phyloP scores from a whole-genome alignment of 2,113 vertebrate species.

The Dissostichus mawsoni region DNA sequence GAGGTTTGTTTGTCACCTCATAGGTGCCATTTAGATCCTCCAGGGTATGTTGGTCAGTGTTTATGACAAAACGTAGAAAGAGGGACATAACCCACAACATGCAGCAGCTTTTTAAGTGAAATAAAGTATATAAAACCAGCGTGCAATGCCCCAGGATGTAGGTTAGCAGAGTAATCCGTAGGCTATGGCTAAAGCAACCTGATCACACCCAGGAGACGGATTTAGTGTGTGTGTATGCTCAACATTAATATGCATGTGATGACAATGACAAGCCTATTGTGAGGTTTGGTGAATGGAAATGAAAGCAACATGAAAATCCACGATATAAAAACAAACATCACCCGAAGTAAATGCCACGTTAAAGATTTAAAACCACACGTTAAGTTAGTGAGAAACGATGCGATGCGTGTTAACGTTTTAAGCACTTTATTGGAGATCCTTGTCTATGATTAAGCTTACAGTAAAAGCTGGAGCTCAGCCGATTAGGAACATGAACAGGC shows the following conservation, averaged over 20 bases:
- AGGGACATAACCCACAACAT: not conserved
- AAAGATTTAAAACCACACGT: not conserved
- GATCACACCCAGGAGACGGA: conserved; percentile 17
- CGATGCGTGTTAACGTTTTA: not conserved
- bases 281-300: not conserved
- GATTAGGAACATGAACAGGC: conserved; percentile 67
- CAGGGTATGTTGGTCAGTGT: not conserved
- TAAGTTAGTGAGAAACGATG: not conserved
- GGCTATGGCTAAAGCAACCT: conserved; percentile 69
- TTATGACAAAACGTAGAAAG: not conserved
- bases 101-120: conserved; percentile 7
- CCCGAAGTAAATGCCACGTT: not conserved
- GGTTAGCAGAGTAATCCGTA: conserved; percentile 82
- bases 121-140: conserved; percentile 14
- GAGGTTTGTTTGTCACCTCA: conserved; percentile 8
- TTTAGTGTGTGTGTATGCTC: not conserved
- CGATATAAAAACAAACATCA: not conserved
- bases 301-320: not conserved
- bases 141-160: conserved; percentile 60
- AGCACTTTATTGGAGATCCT: not conserved
- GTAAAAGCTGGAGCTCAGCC: conserved; percentile 55
- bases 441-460: conserved; percentile 42
- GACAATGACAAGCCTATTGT: conserved; percentile 32
- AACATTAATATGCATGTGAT: conserved; percentile 26
- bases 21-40: not conserved